A percentile compares a stretch with the other conserved stretches of the same genome.
phyloP scores from a whole-genome alignment of 2,797 vertebrate genomes.

The Aulostomus chinensis region DNA sequence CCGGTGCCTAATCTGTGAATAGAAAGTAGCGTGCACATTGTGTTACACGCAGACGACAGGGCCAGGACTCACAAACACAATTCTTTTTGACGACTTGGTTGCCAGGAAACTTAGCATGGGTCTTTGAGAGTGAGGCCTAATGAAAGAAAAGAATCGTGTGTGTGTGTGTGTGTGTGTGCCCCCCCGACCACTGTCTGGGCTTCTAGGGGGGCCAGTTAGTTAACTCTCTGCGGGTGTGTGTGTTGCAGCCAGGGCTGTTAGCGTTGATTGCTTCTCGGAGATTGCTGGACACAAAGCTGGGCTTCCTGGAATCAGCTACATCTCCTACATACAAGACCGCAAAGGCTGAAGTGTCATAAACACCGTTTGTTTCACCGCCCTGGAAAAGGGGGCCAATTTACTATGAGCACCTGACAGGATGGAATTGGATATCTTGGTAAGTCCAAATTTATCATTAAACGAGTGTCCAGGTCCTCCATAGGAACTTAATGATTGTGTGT shows the following conservation, averaged over 20 bases:
- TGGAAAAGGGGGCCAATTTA: conserved; percentile 1
- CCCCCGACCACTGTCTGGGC: conserved; percentile 21
- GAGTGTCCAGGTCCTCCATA: conserved; percentile 5
- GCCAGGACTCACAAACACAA: conserved; percentile 63
- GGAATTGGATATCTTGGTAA: conserved; percentile 34
- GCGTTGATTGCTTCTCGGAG: conserved; percentile 47
- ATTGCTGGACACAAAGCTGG: conserved; percentile 33
- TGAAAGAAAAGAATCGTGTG: conserved; percentile 65
- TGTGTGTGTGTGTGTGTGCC: conserved; percentile 24
- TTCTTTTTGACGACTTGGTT: conserved; percentile 71
- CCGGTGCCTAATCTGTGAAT: conserved; percentile 67
- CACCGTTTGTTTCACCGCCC: conserved; percentile 15
- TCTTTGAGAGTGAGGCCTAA: conserved; percentile 72
- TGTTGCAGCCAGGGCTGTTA: conserved; percentile 33
- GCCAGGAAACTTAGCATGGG: conserved; percentile 75
- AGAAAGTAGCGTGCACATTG: conserved; percentile 38
- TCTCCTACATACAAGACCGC: conserved; percentile 6
- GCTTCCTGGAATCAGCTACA: conserved; percentile 20
- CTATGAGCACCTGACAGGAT: conserved; percentile 19
- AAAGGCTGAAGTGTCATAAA: conserved; percentile 32
- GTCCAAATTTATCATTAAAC: conserved; percentile 36
- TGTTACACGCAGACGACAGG: conserved; percentile 34
- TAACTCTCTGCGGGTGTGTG: background rate
- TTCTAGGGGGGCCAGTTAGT: too few relatives aligned
- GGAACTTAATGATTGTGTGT: conserved; percentile 17